Percentiles rank a stretch among this genome's conserved stretches.
These are phyloP conservation scores for Cabera pusaria DNA, from an alignment of 2,888 invertebrate species.

Conservation along the genomic window DNA sequence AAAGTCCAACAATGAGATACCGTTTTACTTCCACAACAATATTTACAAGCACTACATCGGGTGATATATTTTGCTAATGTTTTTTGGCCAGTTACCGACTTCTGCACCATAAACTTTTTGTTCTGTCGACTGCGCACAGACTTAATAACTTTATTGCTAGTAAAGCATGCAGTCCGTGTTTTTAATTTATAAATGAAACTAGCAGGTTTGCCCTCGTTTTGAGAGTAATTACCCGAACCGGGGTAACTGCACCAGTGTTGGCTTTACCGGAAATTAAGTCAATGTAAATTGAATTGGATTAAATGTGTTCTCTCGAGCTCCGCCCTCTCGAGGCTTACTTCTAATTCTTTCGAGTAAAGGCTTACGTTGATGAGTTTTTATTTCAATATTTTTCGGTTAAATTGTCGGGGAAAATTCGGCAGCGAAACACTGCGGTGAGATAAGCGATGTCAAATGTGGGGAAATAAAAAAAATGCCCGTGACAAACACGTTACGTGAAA, in stretches of 20 bases:
- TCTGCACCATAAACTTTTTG: conserved; percentile 51
- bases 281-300: conserved; percentile 58
- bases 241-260: conserved; percentile 16
- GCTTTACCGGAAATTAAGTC: conserved; percentile 23
- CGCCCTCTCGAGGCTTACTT: conserved; percentile 8
- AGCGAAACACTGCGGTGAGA: conserved; percentile 8
- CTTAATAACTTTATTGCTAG: conserved; percentile 71
- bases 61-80: conserved; percentile 61
- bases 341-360: conserved; percentile 16
- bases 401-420: conserved; percentile 25
- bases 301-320: conserved; percentile 29
- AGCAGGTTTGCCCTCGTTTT: conserved; percentile 35
- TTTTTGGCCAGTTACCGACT: conserved; percentile 63
- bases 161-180: conserved; percentile 55
- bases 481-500: no score
- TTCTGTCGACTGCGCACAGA: conserved; percentile 53
- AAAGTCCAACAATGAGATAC: conserved; percentile 74
- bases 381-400: conserved; percentile 8
- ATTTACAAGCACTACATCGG: conserved; percentile 59
- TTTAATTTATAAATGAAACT: conserved; percentile 57
- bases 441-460: conserved; percentile 5
- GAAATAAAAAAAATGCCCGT: conserved; percentile 1
- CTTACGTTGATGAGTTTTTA: conserved; percentile 23
- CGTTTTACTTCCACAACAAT: conserved; percentile 68
- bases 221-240: conserved; percentile 29